Evolutionary conservation across 2,888 invertebrate species (phyloP).

Genomic region (Pseudanteris insignis): DNA sequence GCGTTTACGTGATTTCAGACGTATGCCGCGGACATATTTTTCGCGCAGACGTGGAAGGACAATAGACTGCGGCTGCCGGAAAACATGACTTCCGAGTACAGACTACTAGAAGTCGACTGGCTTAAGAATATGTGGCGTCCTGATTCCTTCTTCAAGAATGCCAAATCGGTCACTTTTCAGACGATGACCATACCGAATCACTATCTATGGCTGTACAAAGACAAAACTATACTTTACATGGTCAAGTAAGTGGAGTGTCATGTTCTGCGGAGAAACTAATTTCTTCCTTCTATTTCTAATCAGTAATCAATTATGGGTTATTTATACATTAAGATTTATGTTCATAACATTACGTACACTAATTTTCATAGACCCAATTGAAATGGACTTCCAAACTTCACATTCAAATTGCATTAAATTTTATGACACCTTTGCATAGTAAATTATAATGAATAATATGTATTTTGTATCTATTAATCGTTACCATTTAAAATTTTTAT

Average conservation of each 20-base stretch:
- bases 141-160: slow-evolving; percentile 93
- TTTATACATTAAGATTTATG: no score
- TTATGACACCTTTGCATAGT: no score
- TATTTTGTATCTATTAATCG: no score
- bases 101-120: slow-evolving; percentile 89
- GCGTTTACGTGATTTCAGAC: slow-evolving; percentile 70
- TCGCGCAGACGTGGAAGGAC: slow-evolving; percentile 94
- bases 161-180: slow-evolving; percentile 91
- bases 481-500: no score
- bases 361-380: no score
- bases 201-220: slow-evolving; percentile 90
- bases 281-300: no score
- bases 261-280: no score
- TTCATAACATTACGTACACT: no score
- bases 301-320: no score
- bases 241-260: slow-evolving; percentile 74
- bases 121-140: slow-evolving; percentile 93
- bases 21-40: slow-evolving; percentile 90
- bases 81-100: slow-evolving; percentile 92
- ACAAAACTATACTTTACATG: slow-evolving; percentile 86
- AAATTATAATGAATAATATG: no score
- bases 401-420: no score
- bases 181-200: slow-evolving; percentile 96
- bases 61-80: slow-evolving; percentile 85
- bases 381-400: no score